Evolutionary conservation across 2,113 vertebrate species (phyloP).

Genomic region (Dryoscopus gambensis): DNA sequence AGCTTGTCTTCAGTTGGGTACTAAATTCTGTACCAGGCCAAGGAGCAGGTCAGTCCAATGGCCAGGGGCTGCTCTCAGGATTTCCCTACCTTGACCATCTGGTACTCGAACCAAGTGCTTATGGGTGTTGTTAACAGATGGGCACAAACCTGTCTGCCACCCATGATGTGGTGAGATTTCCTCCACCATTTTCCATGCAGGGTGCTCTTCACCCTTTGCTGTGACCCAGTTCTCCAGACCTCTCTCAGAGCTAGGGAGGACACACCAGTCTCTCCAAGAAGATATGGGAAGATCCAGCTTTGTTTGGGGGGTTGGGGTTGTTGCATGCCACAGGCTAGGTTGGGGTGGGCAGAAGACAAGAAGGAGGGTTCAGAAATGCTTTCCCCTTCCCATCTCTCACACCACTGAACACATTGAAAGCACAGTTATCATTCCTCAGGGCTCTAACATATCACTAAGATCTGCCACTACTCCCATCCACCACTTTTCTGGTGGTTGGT

Average conservation of each 20-base stretch:
- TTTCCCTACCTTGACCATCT: neutral
- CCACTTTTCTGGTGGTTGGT: neutral
- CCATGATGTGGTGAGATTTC: neutral
- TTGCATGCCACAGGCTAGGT: neutral
- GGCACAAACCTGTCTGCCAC: neutral
- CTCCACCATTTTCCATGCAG: neutral
- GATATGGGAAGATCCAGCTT: neutral
- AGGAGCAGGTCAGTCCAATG: neutral
- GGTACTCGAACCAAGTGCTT: neutral
- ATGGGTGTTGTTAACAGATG: neutral
- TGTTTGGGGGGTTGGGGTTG: neutral
- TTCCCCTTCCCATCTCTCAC: neutral
- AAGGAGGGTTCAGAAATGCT: neutral
- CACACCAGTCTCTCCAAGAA: neutral
- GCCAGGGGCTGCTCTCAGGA: neutral
- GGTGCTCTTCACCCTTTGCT: neutral
- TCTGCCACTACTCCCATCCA: neutral
- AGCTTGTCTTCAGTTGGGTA: neutral
- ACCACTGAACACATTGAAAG: neutral
- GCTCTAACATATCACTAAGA: neutral
- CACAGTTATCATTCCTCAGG: neutral
- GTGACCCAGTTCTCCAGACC: neutral
- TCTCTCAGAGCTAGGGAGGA: neutral
- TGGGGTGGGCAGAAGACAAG: neutral
- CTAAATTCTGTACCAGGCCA: neutral